Evolutionary conservation across 2,113 vertebrate genomes (phyloP).

Genomic region (Boleophthalmus pectinirostris): DNA sequence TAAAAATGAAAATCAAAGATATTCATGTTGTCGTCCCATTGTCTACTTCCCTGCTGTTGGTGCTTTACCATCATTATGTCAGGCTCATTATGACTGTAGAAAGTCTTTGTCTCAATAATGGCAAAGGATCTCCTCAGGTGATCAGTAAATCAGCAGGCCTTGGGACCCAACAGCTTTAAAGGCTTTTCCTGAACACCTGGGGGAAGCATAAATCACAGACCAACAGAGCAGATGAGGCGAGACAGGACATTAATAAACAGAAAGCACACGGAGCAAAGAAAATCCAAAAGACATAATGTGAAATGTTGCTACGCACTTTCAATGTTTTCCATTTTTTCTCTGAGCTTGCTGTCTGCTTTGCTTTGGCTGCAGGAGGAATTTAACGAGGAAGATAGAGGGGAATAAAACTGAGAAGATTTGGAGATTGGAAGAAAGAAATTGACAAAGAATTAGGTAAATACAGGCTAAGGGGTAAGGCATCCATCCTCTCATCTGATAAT

Average conservation of each 20-base stretch:
- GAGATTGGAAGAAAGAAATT: constrained; percentile 18
- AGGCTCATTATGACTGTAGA: constrained; percentile 7
- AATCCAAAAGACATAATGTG: constrained; percentile 35
- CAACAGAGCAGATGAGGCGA: constrained; percentile 35
- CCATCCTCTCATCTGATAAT: constrained; percentile 42
- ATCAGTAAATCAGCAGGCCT: constrained; percentile 44
- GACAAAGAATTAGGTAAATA: constrained; percentile 20
- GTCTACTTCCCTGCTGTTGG: not conserved
- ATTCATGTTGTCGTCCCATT: too few relatives aligned
- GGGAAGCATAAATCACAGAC: constrained; percentile 47
- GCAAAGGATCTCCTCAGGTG: constrained; percentile 31
- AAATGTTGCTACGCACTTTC: constrained; percentile 44
- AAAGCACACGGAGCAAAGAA: constrained; percentile 12
- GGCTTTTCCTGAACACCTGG: constrained; percentile 35
- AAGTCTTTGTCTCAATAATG: constrained; percentile 9
- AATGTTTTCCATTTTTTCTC: constrained; percentile 39
- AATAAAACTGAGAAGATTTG: constrained; percentile 38
- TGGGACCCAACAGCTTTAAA: constrained; percentile 37
- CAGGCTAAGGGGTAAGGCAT: not conserved
- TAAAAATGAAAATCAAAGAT: not conserved
- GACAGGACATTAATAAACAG: constrained; percentile 16
- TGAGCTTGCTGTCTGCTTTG: constrained; percentile 33
- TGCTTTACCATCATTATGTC: not conserved
- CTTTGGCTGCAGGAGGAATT: constrained; percentile 47
- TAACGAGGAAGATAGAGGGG: constrained; percentile 29